These are phyloP conservation scores for Bradypodion ventrale DNA, from an alignment of 2,797 vertebrate species.

Conservation along the genomic window DNA sequence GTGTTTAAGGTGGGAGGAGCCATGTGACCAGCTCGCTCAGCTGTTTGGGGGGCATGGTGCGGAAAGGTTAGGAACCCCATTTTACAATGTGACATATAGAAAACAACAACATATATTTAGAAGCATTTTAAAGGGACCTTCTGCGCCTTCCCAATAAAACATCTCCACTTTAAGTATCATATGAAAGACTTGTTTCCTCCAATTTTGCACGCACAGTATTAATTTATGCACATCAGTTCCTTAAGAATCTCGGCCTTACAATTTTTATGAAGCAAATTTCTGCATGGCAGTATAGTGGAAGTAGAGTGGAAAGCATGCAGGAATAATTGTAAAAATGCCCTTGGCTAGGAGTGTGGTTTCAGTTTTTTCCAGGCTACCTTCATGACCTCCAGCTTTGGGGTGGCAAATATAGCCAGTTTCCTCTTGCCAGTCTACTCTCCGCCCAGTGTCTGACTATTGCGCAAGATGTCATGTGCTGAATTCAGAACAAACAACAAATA, in stretches of 20 bases:
- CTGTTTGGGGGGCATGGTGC: too few relatives aligned
- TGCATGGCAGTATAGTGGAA: background rate
- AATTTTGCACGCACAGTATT: background rate
- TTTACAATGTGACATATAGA: rapidly evolving
- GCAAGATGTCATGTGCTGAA: background rate
- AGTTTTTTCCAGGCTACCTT: background rate
- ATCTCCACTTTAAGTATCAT: background rate
- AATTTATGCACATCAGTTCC: background rate
- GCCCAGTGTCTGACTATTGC: background rate
- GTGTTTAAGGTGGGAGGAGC: too few relatives aligned
- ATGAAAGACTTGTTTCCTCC: background rate
- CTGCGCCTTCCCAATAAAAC: background rate
- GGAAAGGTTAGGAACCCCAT: too few relatives aligned
- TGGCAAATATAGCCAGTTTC: background rate
- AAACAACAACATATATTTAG: conserved; percentile 6
- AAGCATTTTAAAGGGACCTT: background rate
- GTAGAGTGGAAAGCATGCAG: background rate
- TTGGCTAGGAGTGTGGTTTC: background rate
- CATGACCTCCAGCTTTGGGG: background rate
- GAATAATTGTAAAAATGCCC: conserved; percentile 1
- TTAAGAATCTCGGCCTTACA: background rate
- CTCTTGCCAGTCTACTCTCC: background rate
- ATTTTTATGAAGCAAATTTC: background rate
- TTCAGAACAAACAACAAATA: conserved; percentile 8
- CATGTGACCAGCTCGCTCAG: too few relatives aligned